Base-by-base conservation (phyloP, 2,113 vertebrate genomes). In the Erythrocercus mccallii region DNA sequence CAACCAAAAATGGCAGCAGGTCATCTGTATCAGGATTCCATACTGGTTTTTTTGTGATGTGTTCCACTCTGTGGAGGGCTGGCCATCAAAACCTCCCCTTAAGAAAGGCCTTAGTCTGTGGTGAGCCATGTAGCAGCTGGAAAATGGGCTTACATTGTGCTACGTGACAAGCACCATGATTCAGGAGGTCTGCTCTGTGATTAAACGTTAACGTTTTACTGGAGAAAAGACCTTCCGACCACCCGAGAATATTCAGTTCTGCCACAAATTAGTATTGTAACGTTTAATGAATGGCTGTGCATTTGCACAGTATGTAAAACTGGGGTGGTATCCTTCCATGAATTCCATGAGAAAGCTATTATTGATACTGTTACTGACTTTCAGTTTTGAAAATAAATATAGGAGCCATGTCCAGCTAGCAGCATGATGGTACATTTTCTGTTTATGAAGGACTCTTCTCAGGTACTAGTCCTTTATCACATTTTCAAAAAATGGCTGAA, bases 71-170 rank as follows among this genome's bases (percentile, higher is more conserved):
- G 38, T 56, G 53, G 27, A 86, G 51, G n/a, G 22, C 56, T 78
- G 74, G 28, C 21, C 50, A 23, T 17, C 3, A 4, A 56, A 90
- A 33, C 61, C 33, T 11, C 42, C 22, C 40, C 30, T 61, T 18
- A 40, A 53, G 45, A 61, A 53, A 50, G 72, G 31, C 50, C 30
- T 20, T 48, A 23, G 50, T 17, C 37, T 80, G 16, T 40, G 28
- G 53, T 37, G 20, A 80, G 71, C 31, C n/a, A 9, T 3, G 44
- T 58, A 40, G 17, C 37, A 69, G 38, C 69, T 62, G 22, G 78
- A 66, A 78, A 58, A 91, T 1, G 2, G 21, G 69, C 38, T 57
- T 42, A 5, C 6, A 0, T 23, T 71, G 51, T 0, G 0, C 35
- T 79, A 8, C 1, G 2, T 11, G 10, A 35, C 23, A 10, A 9